Base-by-base conservation (phyloP, 2,113 vertebrate species). In the Sinosuthora webbiana region DNA sequence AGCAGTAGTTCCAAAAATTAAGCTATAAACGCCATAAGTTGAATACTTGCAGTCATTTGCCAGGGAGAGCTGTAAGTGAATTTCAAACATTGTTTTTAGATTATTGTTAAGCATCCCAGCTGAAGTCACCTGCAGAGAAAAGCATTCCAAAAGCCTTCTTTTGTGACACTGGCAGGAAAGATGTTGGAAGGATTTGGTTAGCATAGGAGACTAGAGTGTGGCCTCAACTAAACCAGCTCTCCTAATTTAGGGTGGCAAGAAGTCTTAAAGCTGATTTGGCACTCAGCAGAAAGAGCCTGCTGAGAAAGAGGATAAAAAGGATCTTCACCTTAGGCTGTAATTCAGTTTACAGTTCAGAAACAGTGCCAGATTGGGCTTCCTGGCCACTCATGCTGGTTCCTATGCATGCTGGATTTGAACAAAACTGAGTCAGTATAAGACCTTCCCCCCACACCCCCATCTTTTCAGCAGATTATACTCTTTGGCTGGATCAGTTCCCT, bases 301-400 rank as follows among this genome's bases (percentile, higher is more conserved):
- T 90, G 86, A 83, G 68, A 92, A 92, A 67, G 92, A 93, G 76
- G 91, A 94, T 90, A 70, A 89, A 77, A 94, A 74, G 45, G 35
- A 93, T 95, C 80, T 94, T 95, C 76, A 94, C 94, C 80, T 86
- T 74, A n/a, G 68, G 68, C 91, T 93, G 9, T 90, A 92, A 90
- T 80, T 94, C 71, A 70, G 92, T 89, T 94, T 80, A 68, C 64
- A 67, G 1, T 67, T 94, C 1, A 3, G 83, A 95, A 92, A 41
- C 64, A 8, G 59, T 75, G 89, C 94, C 94, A 97, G 80, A 67
- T 52, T 63, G 83, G 94, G 73, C 83, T 96, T 97, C 91, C 89
- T 86, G 94, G 50, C 76, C 4, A 39, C 80, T 95, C 50, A 27
- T 1, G 3, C 83, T 77, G 30, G 75, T 88, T 97, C 92, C 88